Evolutionary conservation across 2,888 invertebrate genomes (phyloP), one percentile per base, ranked within the genome.

Genomic region (Trichopria drosophilae): DNA sequence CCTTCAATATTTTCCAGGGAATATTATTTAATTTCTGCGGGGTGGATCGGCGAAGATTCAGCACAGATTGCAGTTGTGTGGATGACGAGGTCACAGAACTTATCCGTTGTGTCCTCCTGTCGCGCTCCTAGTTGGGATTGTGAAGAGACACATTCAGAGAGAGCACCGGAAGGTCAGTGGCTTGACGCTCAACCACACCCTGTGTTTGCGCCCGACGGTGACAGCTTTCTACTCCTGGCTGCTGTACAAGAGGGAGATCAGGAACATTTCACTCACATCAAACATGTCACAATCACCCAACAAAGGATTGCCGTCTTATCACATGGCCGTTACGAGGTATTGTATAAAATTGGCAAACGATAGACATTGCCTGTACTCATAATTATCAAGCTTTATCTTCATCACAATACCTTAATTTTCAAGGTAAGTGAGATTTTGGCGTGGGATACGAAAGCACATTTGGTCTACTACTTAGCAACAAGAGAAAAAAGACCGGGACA

Each of bases 1-100:
- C n/a, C n/a, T n/a, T 26, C 26, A 26, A 26, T 15, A 10, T 44
- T 54, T 79, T 78, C 29, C 79, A 93, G 93, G 77, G 94, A 95
- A 71, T 88, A 87, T 79, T 95, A 96, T 79, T 80, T 96, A 73
- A 93, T 92, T 73, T 90, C 91, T 63, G 93, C 93, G 53, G 86
- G 88, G 58, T 96, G 95, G 95, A 85, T 92, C 66, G 86, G 88
- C 66, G 83, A 84, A 69, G 83, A 83, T 66, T 87, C 89, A 75
- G 81, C 82, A 55, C 85, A 89, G 72, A 83, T 95, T 59, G 85
- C 90, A 41, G 88, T 90, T 40, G 89, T 93, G 48, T 97, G 94
- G 91, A 88, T 94, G 84, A 93, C 93, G 76, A 83, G 97, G 63
- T 87, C 90, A 34, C 96, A 97, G 78, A 96, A 96, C 76, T 82